phyloP scores from a whole-genome alignment of 2,113 vertebrate species.

The Ibidorhyncha struthersii region DNA sequence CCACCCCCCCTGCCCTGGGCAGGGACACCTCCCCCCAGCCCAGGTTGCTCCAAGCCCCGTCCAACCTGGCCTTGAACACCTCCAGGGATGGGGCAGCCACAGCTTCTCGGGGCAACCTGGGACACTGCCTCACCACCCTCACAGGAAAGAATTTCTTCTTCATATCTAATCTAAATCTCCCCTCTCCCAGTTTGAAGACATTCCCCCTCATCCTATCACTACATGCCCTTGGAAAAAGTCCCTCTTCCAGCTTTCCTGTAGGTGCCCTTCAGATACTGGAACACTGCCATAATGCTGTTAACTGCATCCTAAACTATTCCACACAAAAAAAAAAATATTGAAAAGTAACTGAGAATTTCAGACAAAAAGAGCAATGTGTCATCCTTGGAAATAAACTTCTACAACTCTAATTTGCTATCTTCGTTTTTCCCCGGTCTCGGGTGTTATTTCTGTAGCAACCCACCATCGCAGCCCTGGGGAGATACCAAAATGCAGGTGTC shows the following conservation, averaged over 20 bases:
- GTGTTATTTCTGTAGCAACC: background rate
- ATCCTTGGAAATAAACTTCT: background rate
- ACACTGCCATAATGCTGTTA: background rate
- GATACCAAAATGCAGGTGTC: rapidly evolving
- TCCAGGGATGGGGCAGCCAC: too few species aligned
- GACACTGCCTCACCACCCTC: background rate
- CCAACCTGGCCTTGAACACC: too few species aligned
- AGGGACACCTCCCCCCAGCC: too few species aligned
- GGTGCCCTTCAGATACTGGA: background rate
- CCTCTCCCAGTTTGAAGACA: background rate
- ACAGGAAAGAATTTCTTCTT: background rate
- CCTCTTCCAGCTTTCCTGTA: background rate
- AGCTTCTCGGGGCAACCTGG: too few species aligned
- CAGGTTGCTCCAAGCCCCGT: too few species aligned
- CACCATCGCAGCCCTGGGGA: background rate
- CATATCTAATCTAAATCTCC: background rate
- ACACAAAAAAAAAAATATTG: background rate
- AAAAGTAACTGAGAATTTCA: background rate
- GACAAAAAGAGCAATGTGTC: background rate
- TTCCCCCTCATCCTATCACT: too few species aligned
- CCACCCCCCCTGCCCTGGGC: background rate
- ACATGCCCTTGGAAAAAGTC: background rate
- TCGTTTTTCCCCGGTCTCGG: rapidly evolving
- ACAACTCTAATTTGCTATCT: background rate
- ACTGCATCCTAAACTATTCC: background rate